Base-by-base conservation (phyloP, 2,113 vertebrate species). In the Mionectes macconnelli region DNA sequence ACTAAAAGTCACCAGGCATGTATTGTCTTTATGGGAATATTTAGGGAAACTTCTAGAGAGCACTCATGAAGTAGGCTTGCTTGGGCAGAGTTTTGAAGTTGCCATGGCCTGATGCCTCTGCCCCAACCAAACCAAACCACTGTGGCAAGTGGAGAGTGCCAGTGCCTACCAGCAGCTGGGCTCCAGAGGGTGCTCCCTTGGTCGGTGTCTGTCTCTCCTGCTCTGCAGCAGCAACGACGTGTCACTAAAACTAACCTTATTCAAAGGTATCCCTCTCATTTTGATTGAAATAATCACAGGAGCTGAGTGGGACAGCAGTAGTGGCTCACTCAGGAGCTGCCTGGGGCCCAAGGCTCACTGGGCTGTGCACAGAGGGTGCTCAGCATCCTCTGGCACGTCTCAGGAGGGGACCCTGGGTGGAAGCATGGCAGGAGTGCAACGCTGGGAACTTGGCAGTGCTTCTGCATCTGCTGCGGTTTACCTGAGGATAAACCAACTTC, bases 21-120 rank as follows among this genome's bases (percentile, higher is more conserved):
- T 39, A 6, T 78, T 97, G 50, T 88, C 94, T 96, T 96, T 90
- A 68, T n/a, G 84, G 66, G 74, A 84, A 78, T 89, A 81, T 92
- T 74, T 95, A 60, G 91, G 66, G 63, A 94, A 93, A 45, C 59
- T 50, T 89, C 70, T 89, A 68, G 20, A 93, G 90, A 74, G 14
- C 22, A 24, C 94, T 96, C 47, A 72, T 95, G 79, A 92, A 92
- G 56, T 70, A 89, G 78, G 28, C 74, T 96, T 88, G 55, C 35
- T 89, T 90, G 28, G 27, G 25, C 60, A 90, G 68, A 64, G 14
- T 93, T 4, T 87, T 57, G 25, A 78, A 84, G 35, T 88, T 59
- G 50, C 83, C 18, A 5, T 87, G 77, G 62, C 35, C 39, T 27
- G 62, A 14, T 60, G 56, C 30, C 35, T 59, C 24, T 50, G 45